A percentile compares a stretch with the other conserved stretches of the same genome.
Conservation (phyloP, 2,113 vertebrate species). For the Leptobrachium leishanense region DNA sequence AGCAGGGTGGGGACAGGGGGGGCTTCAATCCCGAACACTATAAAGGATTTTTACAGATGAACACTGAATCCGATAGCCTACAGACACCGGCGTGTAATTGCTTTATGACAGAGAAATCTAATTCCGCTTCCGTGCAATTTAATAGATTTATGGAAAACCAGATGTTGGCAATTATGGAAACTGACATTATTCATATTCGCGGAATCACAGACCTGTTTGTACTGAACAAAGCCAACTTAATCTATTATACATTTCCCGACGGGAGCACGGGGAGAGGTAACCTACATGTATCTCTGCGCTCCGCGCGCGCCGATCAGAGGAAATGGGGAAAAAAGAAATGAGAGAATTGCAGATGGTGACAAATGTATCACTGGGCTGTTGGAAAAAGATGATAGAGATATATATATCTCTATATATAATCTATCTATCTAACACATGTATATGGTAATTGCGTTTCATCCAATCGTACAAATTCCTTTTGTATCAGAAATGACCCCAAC, state of each 20-base stretch:
- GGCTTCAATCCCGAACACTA: slow-evolving; percentile 48
- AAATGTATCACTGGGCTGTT: no score
- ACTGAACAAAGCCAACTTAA: slow-evolving; percentile 67
- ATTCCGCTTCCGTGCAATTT: slow-evolving; percentile 71
- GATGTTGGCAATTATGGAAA: slow-evolving; percentile 77
- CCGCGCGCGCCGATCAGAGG: no score
- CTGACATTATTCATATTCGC: slow-evolving; percentile 71
- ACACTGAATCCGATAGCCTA: slow-evolving; percentile 59
- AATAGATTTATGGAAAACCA: slow-evolving; percentile 77
- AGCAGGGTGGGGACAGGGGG: slow-evolving; percentile 28
- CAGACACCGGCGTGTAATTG: slow-evolving; percentile 68
- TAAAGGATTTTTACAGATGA: slow-evolving; percentile 62
- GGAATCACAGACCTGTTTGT: slow-evolving; percentile 66
- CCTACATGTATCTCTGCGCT: slow-evolving; percentile 30
- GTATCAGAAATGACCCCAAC: no score
- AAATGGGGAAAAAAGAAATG: no score
- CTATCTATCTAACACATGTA: no score
- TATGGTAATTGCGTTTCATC: no score
- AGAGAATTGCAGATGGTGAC: no score
- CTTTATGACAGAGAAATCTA: slow-evolving; percentile 68
- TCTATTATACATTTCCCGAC: slow-evolving; percentile 60
- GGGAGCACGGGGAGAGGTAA: slow-evolving; percentile 52
- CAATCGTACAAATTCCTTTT: no score
- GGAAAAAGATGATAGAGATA: no score
- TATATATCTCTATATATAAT: no score